Base-by-base conservation (phyloP, 2,888 invertebrate genomes). In the Lasioglossum marginatum region DNA sequence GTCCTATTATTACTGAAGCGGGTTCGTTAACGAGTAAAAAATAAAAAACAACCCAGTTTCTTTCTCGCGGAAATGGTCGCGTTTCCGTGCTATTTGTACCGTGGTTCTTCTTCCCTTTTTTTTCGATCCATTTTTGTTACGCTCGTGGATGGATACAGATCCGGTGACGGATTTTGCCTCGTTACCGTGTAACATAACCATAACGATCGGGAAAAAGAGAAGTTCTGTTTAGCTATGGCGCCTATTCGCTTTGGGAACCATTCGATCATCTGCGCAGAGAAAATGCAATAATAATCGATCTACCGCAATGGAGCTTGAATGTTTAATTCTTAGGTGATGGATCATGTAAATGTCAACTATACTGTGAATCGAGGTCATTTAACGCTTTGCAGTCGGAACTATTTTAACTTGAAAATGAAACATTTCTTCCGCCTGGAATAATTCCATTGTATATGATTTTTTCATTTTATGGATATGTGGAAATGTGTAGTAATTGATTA, bases 21-120 rank as follows among this genome's bases (percentile, higher is more conserved):
- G 85, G 85, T 89, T 91, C 89, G 90, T 92, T 92, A 92, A 92
- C 85, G 82, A 84, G 86, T 80, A 82, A 85, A 84, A 83, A 79
- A 12, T 74, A 31, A 77, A 10, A 52, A 66, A 48, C n/a, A 76
- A 43, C 16, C 66, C 19, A 70, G 40, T 23, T 40, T 52, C 52
- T 10, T 8, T 40, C 45, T n/a, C 43, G 10, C 40, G 43, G 57
- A 66, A 43, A 75, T 63, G 31, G 72, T 31, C 63, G 76, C 71
- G 63, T 85, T 77, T 74, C 48, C 43, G 45, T 57, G 70, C 77
- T 63, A 37, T 43, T 57, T 40, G 73, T 77, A 81, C 72, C 34
- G 52, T 45, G 80, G 73, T 80, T 68, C 77, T 73, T 82, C 80
- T 37, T 37, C n/a, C 1, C 19, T 2, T 4, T 48, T 23, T 37